A percentile compares a stretch with the other conserved stretches of the same genome.
phyloP scores from a whole-genome alignment of 1,140 invertebrate genomes.

The Polypedilum vanderplanki region DNA sequence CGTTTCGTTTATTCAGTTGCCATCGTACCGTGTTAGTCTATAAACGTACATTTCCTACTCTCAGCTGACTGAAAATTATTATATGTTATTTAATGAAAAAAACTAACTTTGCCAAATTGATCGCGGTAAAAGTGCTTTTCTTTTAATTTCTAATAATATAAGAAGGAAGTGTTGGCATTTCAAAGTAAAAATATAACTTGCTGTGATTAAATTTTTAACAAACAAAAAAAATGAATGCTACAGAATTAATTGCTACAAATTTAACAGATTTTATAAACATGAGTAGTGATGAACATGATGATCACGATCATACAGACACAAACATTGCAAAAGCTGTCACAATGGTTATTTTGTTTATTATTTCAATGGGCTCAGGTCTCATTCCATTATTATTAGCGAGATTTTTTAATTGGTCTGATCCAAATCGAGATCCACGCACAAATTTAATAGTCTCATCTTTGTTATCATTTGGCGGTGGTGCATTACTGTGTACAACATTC shows the following conservation, averaged over 20 bases:
- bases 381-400: slow-evolving; percentile 59
- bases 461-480: slow-evolving; percentile 69
- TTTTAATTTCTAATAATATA: too few relatives aligned
- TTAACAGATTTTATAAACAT: neutral
- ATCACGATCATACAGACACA: slow-evolving; percentile 43
- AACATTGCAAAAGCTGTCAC: slow-evolving; percentile 60
- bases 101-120: too few relatives aligned
- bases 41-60: neutral
- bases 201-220: neutral
- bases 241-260: neutral
- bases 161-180: too few relatives aligned
- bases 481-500: slow-evolving; percentile 67
- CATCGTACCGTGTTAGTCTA: neutral
- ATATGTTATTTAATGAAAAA: neutral
- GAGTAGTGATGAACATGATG: slow-evolving; percentile 31
- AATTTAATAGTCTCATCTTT: slow-evolving; percentile 44
- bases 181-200: too few relatives aligned
- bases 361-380: slow-evolving; percentile 61
- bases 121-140: too few relatives aligned
- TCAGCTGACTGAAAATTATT: neutral
- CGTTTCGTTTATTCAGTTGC: neutral
- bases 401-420: slow-evolving; percentile 53
- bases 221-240: neutral
- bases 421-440: neutral
- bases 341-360: slow-evolving; percentile 59